phyloP scores from a whole-genome alignment of 2,113 vertebrate genomes.

The Zosterops pallidus region DNA sequence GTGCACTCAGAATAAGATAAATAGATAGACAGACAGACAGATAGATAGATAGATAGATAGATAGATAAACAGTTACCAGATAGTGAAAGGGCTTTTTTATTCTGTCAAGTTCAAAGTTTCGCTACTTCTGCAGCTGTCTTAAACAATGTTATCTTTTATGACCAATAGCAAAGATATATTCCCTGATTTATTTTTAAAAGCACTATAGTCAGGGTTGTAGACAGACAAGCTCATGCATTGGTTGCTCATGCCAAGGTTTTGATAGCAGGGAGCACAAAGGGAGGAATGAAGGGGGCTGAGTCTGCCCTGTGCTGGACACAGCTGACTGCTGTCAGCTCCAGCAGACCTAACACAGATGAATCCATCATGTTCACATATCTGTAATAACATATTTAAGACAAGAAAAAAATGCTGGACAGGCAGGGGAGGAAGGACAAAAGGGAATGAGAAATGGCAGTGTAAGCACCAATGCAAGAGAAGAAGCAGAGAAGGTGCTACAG shows the following conservation, averaged over 20 bases:
- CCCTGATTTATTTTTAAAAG: not conserved
- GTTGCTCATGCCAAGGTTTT: not conserved
- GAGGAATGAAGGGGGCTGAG: not conserved
- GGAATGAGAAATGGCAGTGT: not conserved
- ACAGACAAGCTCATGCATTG: not conserved
- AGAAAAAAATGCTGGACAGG: not conserved
- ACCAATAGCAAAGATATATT: not conserved
- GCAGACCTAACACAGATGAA: not conserved
- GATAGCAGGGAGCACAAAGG: not conserved
- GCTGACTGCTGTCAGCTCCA: not conserved
- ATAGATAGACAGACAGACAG: not conserved
- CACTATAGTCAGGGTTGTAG: not conserved
- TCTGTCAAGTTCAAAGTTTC: not conserved
- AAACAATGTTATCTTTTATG: not conserved
- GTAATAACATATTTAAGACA: not conserved
- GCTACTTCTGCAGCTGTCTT: not conserved
- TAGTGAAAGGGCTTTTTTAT: not conserved
- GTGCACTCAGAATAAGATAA: not conserved
- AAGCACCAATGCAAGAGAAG: not conserved
- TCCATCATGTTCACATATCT: not conserved
- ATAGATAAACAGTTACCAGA: not conserved
- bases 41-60: not conserved
- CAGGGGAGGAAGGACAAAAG: not conserved
- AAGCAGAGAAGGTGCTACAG: fast-evolving
- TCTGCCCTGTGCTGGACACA: fast-evolving